Percentiles rank a stretch among this genome's conserved stretches.
phyloP scores from a whole-genome alignment of 2,888 invertebrate genomes.

The Liposcelis brunnea region DNA sequence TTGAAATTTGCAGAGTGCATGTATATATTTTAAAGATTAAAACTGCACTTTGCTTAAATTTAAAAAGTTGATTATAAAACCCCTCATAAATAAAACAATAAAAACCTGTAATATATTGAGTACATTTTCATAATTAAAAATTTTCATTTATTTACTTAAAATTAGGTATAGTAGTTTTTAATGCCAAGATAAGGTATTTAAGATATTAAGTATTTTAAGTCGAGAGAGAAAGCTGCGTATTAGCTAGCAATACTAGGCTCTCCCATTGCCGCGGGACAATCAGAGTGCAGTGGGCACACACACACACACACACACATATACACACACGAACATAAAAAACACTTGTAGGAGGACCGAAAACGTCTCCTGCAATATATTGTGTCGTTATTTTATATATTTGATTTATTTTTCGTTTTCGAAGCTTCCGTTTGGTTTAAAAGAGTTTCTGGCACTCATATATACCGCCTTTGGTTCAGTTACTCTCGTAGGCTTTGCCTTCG shows the following conservation, averaged over 20 bases:
- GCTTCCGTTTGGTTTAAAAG: neutral
- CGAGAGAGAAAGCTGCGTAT: constrained; percentile 11
- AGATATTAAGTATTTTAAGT: constrained; percentile 10
- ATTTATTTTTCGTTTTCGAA: neutral
- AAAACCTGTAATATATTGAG: no score
- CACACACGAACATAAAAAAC: neutral
- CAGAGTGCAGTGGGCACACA: constrained; percentile 19
- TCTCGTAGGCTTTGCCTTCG: no score
- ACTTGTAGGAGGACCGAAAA: neutral
- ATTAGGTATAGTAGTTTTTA: constrained; percentile 3
- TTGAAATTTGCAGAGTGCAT: no score
- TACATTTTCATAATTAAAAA: no score
- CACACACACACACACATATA: constrained; percentile 8
- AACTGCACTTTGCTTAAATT: no score
- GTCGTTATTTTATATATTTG: neutral
- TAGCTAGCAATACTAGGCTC: constrained; percentile 10
- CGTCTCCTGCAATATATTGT: no score
- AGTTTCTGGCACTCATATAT: no score
- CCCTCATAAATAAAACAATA: no score
- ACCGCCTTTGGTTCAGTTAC: no score
- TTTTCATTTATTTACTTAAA: constrained; percentile 2
- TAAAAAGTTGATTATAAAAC: no score
- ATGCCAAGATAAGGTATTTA: constrained; percentile 3
- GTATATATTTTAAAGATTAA: neutral
- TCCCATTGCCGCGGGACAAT: constrained; percentile 21